A percentile compares a stretch with the other conserved stretches of the same genome.
Conservation (phyloP, 2,113 vertebrate species). For the Trematocara unimaculatum region DNA sequence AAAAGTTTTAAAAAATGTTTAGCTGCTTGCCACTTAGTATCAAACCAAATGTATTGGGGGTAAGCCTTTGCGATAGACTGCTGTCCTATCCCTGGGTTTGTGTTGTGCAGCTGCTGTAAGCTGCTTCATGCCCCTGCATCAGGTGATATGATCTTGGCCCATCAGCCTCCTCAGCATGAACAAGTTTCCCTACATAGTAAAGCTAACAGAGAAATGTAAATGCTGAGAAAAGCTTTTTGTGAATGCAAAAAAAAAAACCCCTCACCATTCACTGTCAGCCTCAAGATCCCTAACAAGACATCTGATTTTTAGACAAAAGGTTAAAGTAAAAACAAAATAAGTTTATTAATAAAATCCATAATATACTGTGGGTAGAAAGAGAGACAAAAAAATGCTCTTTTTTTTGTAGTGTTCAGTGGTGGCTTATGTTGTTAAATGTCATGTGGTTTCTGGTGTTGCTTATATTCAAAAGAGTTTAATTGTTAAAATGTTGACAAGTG, state of each 20-base stretch:
- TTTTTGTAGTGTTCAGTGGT: background rate
- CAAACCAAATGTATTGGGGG: background rate
- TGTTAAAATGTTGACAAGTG: background rate
- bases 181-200: background rate
- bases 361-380: background rate
- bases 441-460: background rate
- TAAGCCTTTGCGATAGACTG: conserved; percentile 32
- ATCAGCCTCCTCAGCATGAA: conserved; percentile 31
- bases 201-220: conserved; percentile 21
- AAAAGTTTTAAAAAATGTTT: background rate
- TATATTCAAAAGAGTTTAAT: background rate
- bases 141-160: conserved; percentile 31
- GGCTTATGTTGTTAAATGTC: background rate
- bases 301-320: background rate
- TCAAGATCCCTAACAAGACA: background rate
- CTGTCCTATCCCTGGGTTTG: conserved; percentile 7
- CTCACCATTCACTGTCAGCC: background rate
- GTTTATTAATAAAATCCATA: background rate
- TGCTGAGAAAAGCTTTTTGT: background rate
- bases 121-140: conserved; percentile 30
- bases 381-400: background rate
- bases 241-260: background rate
- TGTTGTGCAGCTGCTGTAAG: conserved; percentile 45
- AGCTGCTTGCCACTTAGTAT: background rate
- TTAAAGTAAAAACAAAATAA: background rate